Evolutionary conservation across 2,888 invertebrate species (phyloP).

Genomic region (Machimus rusticus): DNA sequence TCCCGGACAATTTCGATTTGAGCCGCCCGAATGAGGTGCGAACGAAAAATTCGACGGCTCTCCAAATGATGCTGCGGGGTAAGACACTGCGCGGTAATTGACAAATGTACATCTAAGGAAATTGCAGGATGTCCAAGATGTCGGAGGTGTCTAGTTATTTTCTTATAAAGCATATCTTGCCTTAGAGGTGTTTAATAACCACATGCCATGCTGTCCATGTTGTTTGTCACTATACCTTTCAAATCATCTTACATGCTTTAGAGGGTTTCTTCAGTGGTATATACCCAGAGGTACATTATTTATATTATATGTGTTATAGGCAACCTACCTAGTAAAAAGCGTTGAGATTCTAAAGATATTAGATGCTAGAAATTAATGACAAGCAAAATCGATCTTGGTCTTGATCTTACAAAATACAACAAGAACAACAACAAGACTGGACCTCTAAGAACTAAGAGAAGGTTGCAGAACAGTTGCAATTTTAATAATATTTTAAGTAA

Average conservation of each 20-base stretch:
- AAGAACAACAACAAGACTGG: too few relatives aligned
- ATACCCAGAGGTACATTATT: too few relatives aligned
- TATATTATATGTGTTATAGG: too few relatives aligned
- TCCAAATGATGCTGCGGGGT: neutral
- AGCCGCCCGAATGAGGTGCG: neutral
- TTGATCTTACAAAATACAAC: too few relatives aligned
- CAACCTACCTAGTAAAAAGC: too few relatives aligned
- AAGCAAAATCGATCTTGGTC: too few relatives aligned
- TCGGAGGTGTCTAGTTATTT: neutral
- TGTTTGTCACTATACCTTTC: neutral
- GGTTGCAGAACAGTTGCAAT: too few relatives aligned
- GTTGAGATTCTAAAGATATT: too few relatives aligned
- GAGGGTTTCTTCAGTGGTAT: neutral
- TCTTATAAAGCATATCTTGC: neutral
- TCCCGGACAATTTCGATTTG: neutral
- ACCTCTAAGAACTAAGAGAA: too few relatives aligned
- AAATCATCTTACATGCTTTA: neutral
- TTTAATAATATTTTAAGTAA: too few relatives aligned
- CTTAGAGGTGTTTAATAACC: neutral
- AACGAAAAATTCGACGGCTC: neutral
- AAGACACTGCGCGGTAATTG: neutral
- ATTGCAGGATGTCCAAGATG: neutral
- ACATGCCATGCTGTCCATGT: neutral
- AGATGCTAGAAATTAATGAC: too few relatives aligned
- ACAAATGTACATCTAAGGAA: neutral